Evolutionary conservation across 2,797 vertebrate genomes (phyloP).

Genomic region (Masticophis lateralis): DNA sequence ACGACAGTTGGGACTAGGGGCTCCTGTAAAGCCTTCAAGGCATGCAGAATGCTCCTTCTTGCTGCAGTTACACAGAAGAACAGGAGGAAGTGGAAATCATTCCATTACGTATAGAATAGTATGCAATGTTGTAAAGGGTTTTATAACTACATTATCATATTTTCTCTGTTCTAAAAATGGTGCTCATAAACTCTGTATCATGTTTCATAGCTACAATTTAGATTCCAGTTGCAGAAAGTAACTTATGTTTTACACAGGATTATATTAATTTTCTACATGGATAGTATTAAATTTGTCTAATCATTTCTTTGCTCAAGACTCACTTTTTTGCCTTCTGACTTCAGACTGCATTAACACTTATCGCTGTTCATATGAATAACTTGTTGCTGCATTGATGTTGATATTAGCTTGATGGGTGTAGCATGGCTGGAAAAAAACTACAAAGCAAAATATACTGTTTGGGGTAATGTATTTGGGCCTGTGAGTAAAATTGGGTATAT

Average conservation of each 20-base stretch:
- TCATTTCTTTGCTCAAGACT: not conserved
- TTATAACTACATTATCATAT: not conserved
- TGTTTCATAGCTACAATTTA: not conserved
- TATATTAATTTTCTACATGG: not conserved
- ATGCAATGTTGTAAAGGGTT: not conserved
- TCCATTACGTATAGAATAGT: not conserved
- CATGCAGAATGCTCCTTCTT: not conserved
- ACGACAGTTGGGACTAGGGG: not conserved
- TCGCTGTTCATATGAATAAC: not conserved
- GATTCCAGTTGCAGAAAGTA: not conserved
- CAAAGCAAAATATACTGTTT: not conserved
- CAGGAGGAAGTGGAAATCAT: not conserved
- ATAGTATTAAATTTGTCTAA: not conserved
- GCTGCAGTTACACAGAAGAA: not conserved
- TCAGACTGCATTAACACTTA: not conserved
- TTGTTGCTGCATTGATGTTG: not conserved
- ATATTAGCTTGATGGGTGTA: not conserved
- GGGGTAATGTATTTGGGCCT: not conserved
- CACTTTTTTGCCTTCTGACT: not conserved
- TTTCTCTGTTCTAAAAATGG: not conserved
- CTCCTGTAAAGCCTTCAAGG: not conserved
- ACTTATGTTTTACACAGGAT: not conserved
- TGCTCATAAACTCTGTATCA: not conserved
- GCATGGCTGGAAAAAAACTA: constrained; percentile 2
- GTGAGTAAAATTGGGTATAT: not conserved